Evolutionary conservation across 1,140 invertebrate genomes (phyloP), one percentile per base, ranked within the genome.

Genomic region (Neomicropteryx cornuta): DNA sequence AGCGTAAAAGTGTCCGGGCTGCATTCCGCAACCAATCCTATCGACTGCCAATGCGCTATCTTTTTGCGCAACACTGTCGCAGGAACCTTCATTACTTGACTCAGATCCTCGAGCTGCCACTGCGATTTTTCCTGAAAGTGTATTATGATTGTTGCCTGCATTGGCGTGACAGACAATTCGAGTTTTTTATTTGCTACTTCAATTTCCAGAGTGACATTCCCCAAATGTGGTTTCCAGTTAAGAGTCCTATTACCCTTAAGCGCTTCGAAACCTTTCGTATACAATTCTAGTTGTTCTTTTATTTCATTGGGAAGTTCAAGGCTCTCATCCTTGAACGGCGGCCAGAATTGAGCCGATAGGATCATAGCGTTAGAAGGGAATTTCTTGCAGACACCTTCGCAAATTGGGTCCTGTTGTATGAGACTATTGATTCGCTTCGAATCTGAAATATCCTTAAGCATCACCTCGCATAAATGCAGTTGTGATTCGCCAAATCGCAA

Each of bases 261-360:
- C 2, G 81, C 78, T 62, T 97, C 91, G 70, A 90, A 99, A 2
- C 81, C 79, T 55, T 88, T 90, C 0, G 89, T 94, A 50, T 92
- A 99, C 39, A 76, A 76, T 30, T 87, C 77, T 37, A 97, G 73
- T 51, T 88, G 81, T 41, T 81, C 70, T 52, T 87, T 79, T 21
- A 97, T 77, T 48, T 79, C 68, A 18, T 75, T 68, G 3, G 92
- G 92, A 22, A 98, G 56, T 50, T 91, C 82, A 5, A 98, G 66
- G 47, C 83, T 89, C 65, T 97, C 92, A 56, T 95, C 91, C 56
- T 96, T 89, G 43, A 97, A 91, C 14, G 85, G 76, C 1, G 96
- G 95, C 96, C 96, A 99, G 71, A 97, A 99, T 55, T 98, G 92
- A n/a, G 90, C 88, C 0, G 94, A 98, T 6, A 99, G 65, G 43